These are phyloP conservation scores for Daktulosphaira vitifoliae DNA, from an alignment of 1,140 invertebrate species.

Conservation along the genomic window DNA sequence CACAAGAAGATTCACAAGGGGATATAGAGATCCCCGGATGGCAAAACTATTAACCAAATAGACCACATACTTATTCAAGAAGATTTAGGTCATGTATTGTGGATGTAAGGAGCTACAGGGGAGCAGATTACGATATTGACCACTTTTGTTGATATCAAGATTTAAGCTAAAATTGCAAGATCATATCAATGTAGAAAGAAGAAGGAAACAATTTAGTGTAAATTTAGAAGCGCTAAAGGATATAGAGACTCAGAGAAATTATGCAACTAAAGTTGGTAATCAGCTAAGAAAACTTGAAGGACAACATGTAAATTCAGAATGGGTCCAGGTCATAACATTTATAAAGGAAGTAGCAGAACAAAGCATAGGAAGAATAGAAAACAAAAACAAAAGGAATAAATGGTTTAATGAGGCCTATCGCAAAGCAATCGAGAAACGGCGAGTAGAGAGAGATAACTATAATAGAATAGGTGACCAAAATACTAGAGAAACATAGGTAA, in stretches of 20 bases:
- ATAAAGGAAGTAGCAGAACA: slow-evolving; percentile 4
- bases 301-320: slow-evolving; percentile 11
- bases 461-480: slow-evolving; percentile 6
- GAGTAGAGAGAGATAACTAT: neutral
- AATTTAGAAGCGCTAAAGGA: slow-evolving; percentile 9
- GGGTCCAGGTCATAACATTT: neutral
- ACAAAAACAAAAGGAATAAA: slow-evolving; percentile 1
- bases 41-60: slow-evolving; percentile 36
- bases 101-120: slow-evolving; percentile 33
- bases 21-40: slow-evolving; percentile 37
- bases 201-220: slow-evolving; percentile 5
- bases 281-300: neutral
- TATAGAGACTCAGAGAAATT: slow-evolving; percentile 28
- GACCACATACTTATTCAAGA: slow-evolving; percentile 36
- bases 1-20: slow-evolving; percentile 37
- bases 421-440: neutral
- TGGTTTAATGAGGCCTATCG: slow-evolving; percentile 8
- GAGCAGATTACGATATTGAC: slow-evolving; percentile 34
- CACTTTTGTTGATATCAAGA: slow-evolving; percentile 35
- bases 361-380: neutral
- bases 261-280: slow-evolving; percentile 17
- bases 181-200: neutral
- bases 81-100: slow-evolving; percentile 18
- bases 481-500: neutral
- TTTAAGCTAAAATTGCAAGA: slow-evolving; percentile 27